Percentiles rank a stretch among this genome's conserved stretches.
These are phyloP conservation scores for Eupithecia centaureata DNA, from an alignment of 2,888 invertebrate genomes.

Conservation along the genomic window DNA sequence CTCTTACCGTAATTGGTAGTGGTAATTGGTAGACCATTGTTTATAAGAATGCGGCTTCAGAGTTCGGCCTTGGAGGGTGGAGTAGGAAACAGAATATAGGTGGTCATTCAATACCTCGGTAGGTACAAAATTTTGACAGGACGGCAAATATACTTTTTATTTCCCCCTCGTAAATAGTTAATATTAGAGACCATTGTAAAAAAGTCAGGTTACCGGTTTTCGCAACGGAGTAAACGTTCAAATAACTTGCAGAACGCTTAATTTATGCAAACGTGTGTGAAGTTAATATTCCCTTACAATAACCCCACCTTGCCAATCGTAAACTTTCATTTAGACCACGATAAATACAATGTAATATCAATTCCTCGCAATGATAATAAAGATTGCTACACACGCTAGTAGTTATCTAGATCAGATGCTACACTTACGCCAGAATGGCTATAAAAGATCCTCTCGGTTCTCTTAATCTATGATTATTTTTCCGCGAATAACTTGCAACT, in stretches of 20 bases:
- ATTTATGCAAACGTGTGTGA: slow-evolving; percentile 7
- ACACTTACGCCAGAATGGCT: slow-evolving; percentile 2
- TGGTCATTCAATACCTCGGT: too few relatives aligned
- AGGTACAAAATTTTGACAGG: too few relatives aligned
- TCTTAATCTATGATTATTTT: background rate
- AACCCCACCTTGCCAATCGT: slow-evolving; percentile 7
- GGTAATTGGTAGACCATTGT: slow-evolving; percentile 45
- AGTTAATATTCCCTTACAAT: slow-evolving; percentile 2
- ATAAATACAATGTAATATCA: slow-evolving; percentile 14
- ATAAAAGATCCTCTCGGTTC: slow-evolving; percentile 5
- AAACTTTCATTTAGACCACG: slow-evolving; percentile 7
- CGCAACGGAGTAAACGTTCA: background rate
- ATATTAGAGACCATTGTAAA: too few relatives aligned
- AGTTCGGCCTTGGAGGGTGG: slow-evolving; percentile 39
- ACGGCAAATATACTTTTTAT: too few relatives aligned
- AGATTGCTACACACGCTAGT: slow-evolving; percentile 1
- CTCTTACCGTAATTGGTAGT: slow-evolving; percentile 32
- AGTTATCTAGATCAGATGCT: slow-evolving; percentile 1
- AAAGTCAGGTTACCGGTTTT: background rate
- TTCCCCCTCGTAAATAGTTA: too few relatives aligned
- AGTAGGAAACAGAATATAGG: slow-evolving; percentile 31
- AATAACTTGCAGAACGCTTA: background rate
- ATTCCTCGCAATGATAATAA: slow-evolving; percentile 13
- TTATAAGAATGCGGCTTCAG: slow-evolving; percentile 36
- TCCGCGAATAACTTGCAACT: background rate